Conservation (phyloP, 2,113 vertebrate genomes). For the Verasper variegatus region DNA sequence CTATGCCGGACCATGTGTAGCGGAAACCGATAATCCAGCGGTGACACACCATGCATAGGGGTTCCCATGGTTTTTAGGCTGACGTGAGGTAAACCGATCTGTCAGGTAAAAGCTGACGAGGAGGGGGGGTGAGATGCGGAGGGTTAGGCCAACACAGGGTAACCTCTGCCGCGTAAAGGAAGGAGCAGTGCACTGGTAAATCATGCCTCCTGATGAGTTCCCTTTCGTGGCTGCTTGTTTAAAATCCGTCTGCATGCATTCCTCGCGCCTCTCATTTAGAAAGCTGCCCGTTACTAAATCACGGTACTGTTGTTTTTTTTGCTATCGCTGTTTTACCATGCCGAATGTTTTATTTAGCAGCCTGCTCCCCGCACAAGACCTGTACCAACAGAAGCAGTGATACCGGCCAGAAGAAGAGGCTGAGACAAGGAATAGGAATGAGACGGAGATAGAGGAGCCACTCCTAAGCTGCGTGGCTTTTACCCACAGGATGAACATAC, state of each 20-base stretch:
- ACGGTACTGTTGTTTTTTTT: conserved; percentile 34
- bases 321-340: conserved; percentile 62
- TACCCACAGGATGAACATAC: conserved; percentile 61
- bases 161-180: conserved; percentile 49
- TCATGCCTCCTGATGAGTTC: conserved; percentile 70
- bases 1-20: conserved; percentile 74
- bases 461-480: conserved; percentile 54
- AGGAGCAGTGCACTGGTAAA: conserved; percentile 58
- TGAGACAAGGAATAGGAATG: conserved; percentile 40
- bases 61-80: conserved; percentile 74
- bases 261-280: conserved; percentile 55
- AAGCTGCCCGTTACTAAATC: conserved; percentile 67
- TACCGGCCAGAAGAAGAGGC: conserved; percentile 45
- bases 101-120: conserved; percentile 58
- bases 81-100: conserved; percentile 72
- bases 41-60: conserved; percentile 69
- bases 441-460: conserved; percentile 50
- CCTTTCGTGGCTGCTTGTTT: conserved; percentile 66
- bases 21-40: conserved; percentile 79
- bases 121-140: neutral
- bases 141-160: conserved; percentile 15
- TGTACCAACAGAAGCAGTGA: conserved; percentile 65
- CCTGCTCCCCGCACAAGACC: conserved; percentile 32
- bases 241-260: conserved; percentile 51
- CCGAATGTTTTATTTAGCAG: conserved; percentile 77